These are phyloP conservation scores for Homarus gammarus DNA, from an alignment of 2,888 invertebrate species.

Conservation along the genomic window DNA sequence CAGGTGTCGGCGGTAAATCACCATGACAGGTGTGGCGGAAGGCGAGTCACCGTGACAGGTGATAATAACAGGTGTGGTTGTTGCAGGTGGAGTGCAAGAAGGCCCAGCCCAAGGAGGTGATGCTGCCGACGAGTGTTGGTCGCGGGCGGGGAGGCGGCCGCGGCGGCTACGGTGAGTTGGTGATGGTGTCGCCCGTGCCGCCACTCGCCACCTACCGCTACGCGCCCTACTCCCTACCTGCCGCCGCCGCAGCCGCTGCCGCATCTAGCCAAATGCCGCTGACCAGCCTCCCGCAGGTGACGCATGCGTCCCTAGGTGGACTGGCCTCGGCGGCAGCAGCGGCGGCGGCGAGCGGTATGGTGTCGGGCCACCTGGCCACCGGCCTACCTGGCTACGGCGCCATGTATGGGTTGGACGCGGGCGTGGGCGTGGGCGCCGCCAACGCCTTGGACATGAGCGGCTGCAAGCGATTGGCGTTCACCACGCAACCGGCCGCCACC, in stretches of 20 bases:
- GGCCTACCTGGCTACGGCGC: constrained; percentile 75
- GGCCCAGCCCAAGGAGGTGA: constrained; percentile 99
- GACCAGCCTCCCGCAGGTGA: constrained; percentile 94
- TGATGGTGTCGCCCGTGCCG: constrained; percentile 85
- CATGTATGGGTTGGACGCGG: constrained; percentile 75
- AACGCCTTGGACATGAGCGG: constrained; percentile 74
- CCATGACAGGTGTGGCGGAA: no score
- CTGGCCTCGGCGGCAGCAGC: constrained; percentile 72
- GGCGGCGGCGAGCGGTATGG: constrained; percentile 69
- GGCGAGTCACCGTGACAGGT: no score
- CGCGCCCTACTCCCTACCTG: constrained; percentile 84
- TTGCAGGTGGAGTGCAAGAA: constrained; percentile 99
- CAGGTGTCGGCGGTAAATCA: no score
- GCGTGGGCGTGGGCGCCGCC: constrained; percentile 69
- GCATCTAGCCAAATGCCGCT: constrained; percentile 96
- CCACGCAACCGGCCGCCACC: constrained; percentile 73
- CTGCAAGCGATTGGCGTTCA: constrained; percentile 75
- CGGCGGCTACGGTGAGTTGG: constrained; percentile 96
- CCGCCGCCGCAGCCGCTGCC: constrained; percentile 94
- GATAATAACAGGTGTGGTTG: constrained; percentile 76
- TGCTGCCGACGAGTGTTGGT: constrained; percentile 97
- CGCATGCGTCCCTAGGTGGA: constrained; percentile 66
- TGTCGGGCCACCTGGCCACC: constrained; percentile 65
- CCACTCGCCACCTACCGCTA: constrained; percentile 82
- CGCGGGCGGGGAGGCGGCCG: constrained; percentile 96